phyloP scores from a whole-genome alignment of 1,140 invertebrate species.

The Drosophila arawakana region DNA sequence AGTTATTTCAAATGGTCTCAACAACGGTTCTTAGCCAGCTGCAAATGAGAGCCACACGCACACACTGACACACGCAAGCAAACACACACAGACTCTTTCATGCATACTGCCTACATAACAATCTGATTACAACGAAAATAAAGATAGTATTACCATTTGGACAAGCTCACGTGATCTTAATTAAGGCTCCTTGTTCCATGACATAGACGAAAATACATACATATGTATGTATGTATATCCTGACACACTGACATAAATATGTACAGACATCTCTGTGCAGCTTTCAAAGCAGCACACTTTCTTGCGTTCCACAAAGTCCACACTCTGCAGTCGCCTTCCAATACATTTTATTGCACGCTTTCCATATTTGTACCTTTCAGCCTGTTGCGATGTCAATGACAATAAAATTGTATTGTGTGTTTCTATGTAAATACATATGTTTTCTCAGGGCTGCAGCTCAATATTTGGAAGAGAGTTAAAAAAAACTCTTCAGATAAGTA shows the following conservation, averaged over 20 bases:
- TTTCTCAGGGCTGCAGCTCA: background rate
- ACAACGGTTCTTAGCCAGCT: constrained; percentile 46
- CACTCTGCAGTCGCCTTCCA: background rate
- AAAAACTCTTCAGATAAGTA: background rate
- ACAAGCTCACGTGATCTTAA: constrained; percentile 9
- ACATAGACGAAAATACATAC: background rate
- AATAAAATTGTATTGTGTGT: constrained; percentile 40
- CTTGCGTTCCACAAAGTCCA: background rate
- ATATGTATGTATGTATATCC: background rate
- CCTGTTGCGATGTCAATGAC: background rate
- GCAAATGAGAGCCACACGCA: constrained; percentile 36
- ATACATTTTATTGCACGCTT: constrained; percentile 11
- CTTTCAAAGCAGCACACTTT: background rate
- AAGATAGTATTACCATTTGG: constrained; percentile 20
- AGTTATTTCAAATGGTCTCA: constrained; percentile 48
- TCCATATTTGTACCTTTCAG: constrained; percentile 33
- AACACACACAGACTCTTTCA: background rate
- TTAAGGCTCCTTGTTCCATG: constrained; percentile 1
- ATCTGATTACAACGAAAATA: constrained; percentile 7
- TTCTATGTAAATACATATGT: constrained; percentile 16
- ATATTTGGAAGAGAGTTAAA: background rate
- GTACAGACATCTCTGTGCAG: background rate
- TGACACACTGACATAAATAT: background rate
- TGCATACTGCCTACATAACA: background rate
- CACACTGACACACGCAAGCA: constrained; percentile 9